phyloP scores from a whole-genome alignment of 2,888 invertebrate genomes.

The Yponomeuta plumbellus region DNA sequence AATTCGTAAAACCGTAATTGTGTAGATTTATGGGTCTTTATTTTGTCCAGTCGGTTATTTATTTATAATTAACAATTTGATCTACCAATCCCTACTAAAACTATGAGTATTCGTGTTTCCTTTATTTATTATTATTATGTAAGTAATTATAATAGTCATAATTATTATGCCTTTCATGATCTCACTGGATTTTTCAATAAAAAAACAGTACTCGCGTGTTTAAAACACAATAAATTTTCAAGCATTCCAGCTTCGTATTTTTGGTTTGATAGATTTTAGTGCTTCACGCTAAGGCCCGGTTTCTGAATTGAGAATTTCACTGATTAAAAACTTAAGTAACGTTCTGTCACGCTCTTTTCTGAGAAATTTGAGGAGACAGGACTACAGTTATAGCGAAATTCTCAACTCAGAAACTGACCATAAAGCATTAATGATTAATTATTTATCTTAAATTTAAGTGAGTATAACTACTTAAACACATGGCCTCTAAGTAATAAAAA shows the following conservation, averaged over 20 bases:
- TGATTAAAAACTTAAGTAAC: too few species aligned
- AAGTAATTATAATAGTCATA: constrained; percentile 17
- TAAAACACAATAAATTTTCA: constrained; percentile 73
- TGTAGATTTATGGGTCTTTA: background rate
- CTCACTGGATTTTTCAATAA: constrained; percentile 54
- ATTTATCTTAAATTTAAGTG: constrained; percentile 11
- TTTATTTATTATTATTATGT: background rate
- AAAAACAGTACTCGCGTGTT: constrained; percentile 53
- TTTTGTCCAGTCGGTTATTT: constrained; percentile 6
- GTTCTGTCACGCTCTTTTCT: too few species aligned
- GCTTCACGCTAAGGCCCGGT: constrained; percentile 52
- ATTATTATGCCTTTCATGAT: constrained; percentile 53
- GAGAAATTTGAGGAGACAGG: too few species aligned
- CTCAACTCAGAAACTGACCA: too few species aligned
- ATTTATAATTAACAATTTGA: constrained; percentile 23
- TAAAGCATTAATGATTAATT: constrained; percentile 37
- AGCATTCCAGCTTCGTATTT: constrained; percentile 72
- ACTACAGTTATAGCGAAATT: too few species aligned
- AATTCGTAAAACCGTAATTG: background rate
- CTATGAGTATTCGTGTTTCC: constrained; percentile 61
- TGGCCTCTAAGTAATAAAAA: constrained; percentile 61
- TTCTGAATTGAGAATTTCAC: too few species aligned
- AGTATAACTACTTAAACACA: constrained; percentile 31
- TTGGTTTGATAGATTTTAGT: constrained; percentile 69
- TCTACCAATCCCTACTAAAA: constrained; percentile 41